These are phyloP conservation scores for Redunca redunca DNA, from an alignment of 2,113 vertebrate species.

Conservation along the genomic window DNA sequence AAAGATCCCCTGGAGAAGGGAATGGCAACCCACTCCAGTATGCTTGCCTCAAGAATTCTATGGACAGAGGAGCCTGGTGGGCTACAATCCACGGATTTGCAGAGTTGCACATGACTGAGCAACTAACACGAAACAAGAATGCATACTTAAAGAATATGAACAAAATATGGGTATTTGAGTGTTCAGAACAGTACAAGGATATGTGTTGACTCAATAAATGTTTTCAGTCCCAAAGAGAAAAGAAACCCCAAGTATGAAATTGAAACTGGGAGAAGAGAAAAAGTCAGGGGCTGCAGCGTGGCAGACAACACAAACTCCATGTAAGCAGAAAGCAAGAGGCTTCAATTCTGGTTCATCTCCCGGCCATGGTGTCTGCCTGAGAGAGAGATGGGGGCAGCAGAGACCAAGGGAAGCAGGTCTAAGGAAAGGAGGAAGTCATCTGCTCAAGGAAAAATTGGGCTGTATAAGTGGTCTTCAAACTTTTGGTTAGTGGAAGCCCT, in stretches of 20 bases:
- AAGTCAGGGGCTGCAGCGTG: neutral
- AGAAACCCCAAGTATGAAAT: neutral
- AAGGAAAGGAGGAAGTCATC: neutral
- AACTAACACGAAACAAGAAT: neutral
- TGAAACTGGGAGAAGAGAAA: slow-evolving; percentile 32
- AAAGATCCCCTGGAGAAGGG: neutral
- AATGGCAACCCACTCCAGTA: neutral
- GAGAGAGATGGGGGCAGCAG: neutral
- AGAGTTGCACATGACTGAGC: neutral
- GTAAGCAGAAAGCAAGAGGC: neutral
- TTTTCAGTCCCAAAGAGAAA: slow-evolving; percentile 7
- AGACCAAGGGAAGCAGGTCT: neutral
- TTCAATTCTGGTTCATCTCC: neutral
- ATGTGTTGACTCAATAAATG: slow-evolving; percentile 38
- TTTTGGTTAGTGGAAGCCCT: neutral
- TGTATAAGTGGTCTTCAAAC: neutral
- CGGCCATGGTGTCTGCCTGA: neutral
- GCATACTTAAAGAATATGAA: slow-evolving; percentile 23
- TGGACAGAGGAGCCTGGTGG: neutral
- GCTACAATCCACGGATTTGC: neutral
- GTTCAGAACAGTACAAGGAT: neutral
- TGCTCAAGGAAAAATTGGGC: neutral
- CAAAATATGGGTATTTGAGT: neutral
- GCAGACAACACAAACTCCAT: neutral
- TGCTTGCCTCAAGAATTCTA: neutral